Evolutionary conservation across 2,113 vertebrate genomes (phyloP), one percentile per base, ranked within the genome.

Genomic region (Lathamus discolor): DNA sequence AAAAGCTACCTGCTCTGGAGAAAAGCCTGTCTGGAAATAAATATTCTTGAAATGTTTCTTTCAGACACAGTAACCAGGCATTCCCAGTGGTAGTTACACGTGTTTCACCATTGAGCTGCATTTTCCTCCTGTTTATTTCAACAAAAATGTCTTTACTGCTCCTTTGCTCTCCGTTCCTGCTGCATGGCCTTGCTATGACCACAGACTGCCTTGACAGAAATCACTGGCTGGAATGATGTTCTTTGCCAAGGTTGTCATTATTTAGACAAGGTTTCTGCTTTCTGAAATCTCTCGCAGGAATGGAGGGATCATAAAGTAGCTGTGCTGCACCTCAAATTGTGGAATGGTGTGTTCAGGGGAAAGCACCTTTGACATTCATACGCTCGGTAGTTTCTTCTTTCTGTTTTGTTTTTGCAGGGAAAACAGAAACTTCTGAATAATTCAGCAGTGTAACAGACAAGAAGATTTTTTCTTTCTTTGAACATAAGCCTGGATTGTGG

Each of bases 191-290:
- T 96, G 91, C 54, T 22, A 72, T 86, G 90, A 92, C 96, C 70
- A 11, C n/a, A 25, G 35, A 62, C 95, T 96, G 95, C 96, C 96
- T 97, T 96, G 96, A 85, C 88, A 91, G 90, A 37, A 86, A 96
- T 82, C 92, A 24, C 90, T 41, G 12, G 18, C 86, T 93, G 95
- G 63, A 93, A 77, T 13, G 3, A 59, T 70, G 72, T 31, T 81
- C 91, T 77, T 83, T 86, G 81, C 92, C 96, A 97, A 96, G 96
- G 96, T 7, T 94, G 86, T 89, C 90, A 92, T 93, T 93, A 91
- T 94, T 96, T 96, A 95, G 89, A 88, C 91, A 92, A 95, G 88
- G 82, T 72, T 94, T 83, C 86, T 95, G 70, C 86, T 78, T 52
- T 85, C 72, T 67, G 57, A 82, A 17, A 27, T 64, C 88, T 67